Conservation (phyloP, 35 echinoderm and acorn worm species). For the Heliocidaris tuberculata region DNA sequence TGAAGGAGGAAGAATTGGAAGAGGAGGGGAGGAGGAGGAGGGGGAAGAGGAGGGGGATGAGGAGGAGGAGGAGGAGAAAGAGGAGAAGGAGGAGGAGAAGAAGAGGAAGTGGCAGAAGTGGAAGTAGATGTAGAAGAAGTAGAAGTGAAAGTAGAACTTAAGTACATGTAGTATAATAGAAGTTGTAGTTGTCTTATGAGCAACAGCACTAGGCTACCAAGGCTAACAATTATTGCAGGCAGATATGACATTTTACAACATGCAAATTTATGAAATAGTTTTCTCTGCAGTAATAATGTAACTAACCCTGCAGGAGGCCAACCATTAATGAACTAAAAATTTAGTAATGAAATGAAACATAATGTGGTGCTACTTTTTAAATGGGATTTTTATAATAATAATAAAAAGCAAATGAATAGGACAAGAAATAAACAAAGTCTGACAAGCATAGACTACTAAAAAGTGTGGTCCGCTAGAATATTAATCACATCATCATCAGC, state of each 20-base stretch:
- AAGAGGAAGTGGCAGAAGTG: not conserved
- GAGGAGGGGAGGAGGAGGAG: not conserved
- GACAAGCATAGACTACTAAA: not conserved
- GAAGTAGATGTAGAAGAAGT: not conserved
- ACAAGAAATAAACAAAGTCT: not conserved
- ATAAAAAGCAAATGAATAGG: not conserved
- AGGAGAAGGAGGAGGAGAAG: not conserved
- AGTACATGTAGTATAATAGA: not conserved
- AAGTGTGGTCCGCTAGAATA: not conserved
- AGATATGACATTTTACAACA: not conserved
- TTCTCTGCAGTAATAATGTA: too few relatives aligned
- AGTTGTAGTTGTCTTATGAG: not conserved
- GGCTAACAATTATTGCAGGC: not conserved
- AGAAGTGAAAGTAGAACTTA: not conserved
- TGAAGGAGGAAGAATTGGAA: not conserved
- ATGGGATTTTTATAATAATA: not conserved
- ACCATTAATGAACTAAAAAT: not conserved
- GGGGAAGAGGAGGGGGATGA: too few relatives aligned
- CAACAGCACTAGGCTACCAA: not conserved
- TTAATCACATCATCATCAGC: conserved; percentile 36
- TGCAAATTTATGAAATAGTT: too few relatives aligned
- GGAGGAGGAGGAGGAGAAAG: not conserved
- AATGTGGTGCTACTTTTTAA: not conserved
- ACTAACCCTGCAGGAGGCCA: not conserved
- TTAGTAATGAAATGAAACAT: not conserved